Conservation (phyloP, 1,140 invertebrate genomes). For the Anoplolepis gracilipes region DNA sequence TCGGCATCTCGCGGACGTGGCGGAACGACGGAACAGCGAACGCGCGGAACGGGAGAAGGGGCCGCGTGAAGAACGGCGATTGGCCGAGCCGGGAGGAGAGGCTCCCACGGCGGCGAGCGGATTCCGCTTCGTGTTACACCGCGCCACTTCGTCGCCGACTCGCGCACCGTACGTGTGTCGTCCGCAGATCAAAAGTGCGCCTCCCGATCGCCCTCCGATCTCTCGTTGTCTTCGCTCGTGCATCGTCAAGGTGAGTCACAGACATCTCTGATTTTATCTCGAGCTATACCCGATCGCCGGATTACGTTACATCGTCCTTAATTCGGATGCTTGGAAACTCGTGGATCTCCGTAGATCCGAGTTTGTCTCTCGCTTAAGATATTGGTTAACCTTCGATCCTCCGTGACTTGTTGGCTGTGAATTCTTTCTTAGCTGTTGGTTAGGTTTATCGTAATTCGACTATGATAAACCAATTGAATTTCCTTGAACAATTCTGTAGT, state of each 20-base stretch:
- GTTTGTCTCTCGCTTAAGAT: background rate
- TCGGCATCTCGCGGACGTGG: constrained; percentile 55
- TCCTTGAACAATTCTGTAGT: too few relatives aligned
- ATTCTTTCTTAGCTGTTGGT: background rate
- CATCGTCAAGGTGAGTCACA: constrained; percentile 22
- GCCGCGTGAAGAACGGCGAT: constrained; percentile 56
- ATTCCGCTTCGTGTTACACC: constrained; percentile 60
- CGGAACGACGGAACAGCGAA: constrained; percentile 66
- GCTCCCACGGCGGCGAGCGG: constrained; percentile 64
- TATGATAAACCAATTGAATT: background rate
- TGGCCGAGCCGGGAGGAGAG: constrained; percentile 69
- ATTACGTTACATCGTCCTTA: background rate
- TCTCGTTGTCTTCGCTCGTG: background rate
- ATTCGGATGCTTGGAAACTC: background rate
- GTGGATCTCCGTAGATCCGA: background rate
- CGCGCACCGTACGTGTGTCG: constrained; percentile 65
- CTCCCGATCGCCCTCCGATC: constrained; percentile 13
- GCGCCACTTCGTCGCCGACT: constrained; percentile 78
- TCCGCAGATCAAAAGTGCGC: constrained; percentile 12
- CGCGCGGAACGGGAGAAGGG: background rate
- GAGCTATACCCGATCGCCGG: background rate
- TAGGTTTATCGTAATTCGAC: background rate
- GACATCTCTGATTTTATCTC: background rate
- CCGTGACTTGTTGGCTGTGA: background rate
- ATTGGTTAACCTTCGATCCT: background rate